Evolutionary conservation across 2,797 vertebrate genomes (phyloP).

Genomic region (Poeciliopsis paucimaculata): DNA sequence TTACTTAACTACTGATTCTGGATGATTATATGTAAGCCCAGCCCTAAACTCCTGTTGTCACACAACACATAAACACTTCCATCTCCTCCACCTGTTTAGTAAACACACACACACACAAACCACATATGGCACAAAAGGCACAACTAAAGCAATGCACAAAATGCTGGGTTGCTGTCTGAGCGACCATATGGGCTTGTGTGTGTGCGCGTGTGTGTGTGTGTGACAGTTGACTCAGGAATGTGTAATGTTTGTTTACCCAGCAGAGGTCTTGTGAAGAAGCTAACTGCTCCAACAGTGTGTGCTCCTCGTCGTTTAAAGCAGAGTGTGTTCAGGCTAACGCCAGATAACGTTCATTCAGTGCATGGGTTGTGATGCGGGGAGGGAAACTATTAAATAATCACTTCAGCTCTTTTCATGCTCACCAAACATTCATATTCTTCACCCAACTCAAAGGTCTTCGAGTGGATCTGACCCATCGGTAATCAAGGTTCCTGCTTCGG

Average conservation of each 20-base stretch:
- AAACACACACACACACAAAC: background rate
- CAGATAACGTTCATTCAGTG: background rate
- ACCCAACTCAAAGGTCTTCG: background rate
- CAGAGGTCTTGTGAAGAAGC: slow-evolving; percentile 21
- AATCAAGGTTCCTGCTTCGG: too few species aligned
- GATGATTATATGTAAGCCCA: slow-evolving; percentile 32
- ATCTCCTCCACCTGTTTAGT: background rate
- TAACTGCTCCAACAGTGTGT: slow-evolving; percentile 28
- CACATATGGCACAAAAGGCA: background rate
- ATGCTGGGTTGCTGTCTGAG: background rate
- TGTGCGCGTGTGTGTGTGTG: slow-evolving; percentile 5
- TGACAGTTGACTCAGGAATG: slow-evolving; percentile 5
- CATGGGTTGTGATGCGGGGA: background rate
- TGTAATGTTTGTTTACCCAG: slow-evolving; percentile 46
- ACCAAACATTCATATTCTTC: background rate
- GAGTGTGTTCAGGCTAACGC: slow-evolving; percentile 35
- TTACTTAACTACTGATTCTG: slow-evolving; percentile 29
- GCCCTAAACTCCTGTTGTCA: slow-evolving; percentile 19
- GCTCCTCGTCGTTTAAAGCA: background rate
- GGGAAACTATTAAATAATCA: background rate
- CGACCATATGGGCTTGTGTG: background rate
- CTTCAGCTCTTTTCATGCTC: background rate
- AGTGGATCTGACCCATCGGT: too few species aligned
- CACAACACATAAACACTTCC: slow-evolving; percentile 16
- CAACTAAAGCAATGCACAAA: background rate